Evolutionary conservation across 2,113 vertebrate genomes (phyloP).

Genomic region (Crotophaga sulcirostris): DNA sequence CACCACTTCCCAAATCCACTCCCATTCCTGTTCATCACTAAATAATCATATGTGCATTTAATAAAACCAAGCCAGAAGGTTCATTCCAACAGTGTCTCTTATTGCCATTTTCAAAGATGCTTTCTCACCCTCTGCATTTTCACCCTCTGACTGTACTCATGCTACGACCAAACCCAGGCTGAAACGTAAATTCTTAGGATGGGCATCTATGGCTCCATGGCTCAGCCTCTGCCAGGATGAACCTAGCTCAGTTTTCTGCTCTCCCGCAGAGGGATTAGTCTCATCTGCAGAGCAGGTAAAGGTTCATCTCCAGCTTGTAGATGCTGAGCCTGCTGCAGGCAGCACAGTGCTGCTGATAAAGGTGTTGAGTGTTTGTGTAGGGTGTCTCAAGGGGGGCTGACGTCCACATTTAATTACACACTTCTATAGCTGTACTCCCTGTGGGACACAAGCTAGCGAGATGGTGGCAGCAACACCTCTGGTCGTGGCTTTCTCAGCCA

Average conservation of each 20-base stretch:
- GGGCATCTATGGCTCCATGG: rapidly evolving
- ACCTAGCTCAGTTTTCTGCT: neutral
- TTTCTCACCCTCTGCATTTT: neutral
- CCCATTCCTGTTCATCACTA: neutral
- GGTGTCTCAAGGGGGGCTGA: neutral
- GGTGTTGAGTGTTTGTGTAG: neutral
- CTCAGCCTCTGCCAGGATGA: neutral
- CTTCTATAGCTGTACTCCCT: neutral
- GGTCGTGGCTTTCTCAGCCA: neutral
- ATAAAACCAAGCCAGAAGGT: neutral
- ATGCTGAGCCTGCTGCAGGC: neutral
- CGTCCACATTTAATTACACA: rapidly evolving
- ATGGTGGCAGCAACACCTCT: neutral
- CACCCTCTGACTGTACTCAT: neutral
- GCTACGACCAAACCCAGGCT: neutral
- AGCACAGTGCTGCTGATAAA: neutral
- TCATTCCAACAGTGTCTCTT: neutral
- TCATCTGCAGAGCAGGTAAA: neutral
- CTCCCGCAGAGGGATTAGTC: rapidly evolving
- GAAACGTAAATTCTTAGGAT: neutral
- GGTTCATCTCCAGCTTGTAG: neutral
- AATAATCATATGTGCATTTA: neutral
- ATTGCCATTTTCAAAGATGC: neutral
- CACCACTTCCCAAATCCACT: neutral
- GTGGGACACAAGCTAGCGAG: neutral